Conservation (phyloP, 2,113 vertebrate genomes). For the Dunckerocampus dactyliophorus region DNA sequence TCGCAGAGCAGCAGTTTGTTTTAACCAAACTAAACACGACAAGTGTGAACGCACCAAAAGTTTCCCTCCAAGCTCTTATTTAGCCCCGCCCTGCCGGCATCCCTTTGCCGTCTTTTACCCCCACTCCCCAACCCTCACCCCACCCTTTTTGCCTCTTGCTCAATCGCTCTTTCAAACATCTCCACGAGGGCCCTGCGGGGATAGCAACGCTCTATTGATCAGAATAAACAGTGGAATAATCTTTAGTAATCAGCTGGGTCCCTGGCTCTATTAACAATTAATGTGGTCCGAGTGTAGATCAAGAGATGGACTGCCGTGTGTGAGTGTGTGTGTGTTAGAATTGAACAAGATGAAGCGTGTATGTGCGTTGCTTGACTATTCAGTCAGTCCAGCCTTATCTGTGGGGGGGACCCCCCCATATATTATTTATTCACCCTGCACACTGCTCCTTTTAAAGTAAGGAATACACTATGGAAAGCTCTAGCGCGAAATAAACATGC, state of each 20-base stretch:
- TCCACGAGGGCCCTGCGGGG: conserved; percentile 51
- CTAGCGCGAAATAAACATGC: neutral
- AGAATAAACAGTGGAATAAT: conserved; percentile 71
- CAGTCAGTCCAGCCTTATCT: conserved; percentile 53
- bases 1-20: too few relatives aligned
- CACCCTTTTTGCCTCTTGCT: conserved; percentile 35
- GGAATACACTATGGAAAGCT: conserved; percentile 27
- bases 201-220: conserved; percentile 67
- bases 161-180: conserved; percentile 49
- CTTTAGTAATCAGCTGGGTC: conserved; percentile 63
- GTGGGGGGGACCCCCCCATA: conserved; percentile 40
- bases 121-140: conserved; percentile 22
- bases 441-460: conserved; percentile 43
- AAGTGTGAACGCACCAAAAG: too few relatives aligned
- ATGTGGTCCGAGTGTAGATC: conserved; percentile 64
- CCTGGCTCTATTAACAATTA: conserved; percentile 65
- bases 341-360: conserved; percentile 26
- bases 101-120: conserved; percentile 3
- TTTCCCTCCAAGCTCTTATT: too few relatives aligned
- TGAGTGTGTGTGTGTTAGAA: conserved; percentile 45
- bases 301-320: conserved; percentile 43
- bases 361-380: conserved; percentile 64
- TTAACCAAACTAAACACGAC: too few relatives aligned
- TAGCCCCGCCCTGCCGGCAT: too few relatives aligned
- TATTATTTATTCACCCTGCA: conserved; percentile 53